Evolutionary conservation across 2,113 vertebrate species (phyloP).

Genomic region (Halichoerus grypus): DNA sequence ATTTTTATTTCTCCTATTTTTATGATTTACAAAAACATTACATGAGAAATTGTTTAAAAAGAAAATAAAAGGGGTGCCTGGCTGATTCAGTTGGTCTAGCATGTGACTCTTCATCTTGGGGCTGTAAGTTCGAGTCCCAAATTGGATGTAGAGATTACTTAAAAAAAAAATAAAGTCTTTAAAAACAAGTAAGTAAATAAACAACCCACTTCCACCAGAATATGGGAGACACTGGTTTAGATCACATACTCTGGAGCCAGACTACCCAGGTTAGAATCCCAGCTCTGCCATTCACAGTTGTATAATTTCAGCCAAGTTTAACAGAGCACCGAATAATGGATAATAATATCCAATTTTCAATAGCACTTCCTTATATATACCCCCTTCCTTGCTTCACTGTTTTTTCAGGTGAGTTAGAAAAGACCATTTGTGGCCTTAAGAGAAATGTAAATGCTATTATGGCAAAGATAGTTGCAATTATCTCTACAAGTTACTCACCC

Average conservation of each 20-base stretch:
- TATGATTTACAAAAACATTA: not conserved
- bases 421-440: not conserved
- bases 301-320: not conserved
- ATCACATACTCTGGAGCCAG: not conserved
- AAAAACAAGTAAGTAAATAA: not conserved
- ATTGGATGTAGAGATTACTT: not conserved
- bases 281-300: constrained; percentile 14
- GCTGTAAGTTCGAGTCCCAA: not conserved
- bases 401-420: constrained; percentile 17
- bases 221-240: not conserved
- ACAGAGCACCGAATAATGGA: not conserved
- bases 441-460: not conserved
- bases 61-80: not conserved
- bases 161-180: not conserved
- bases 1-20: not conserved
- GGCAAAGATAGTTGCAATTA: not conserved
- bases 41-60: not conserved
- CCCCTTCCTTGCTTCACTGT: not conserved
- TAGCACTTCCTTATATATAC: not conserved
- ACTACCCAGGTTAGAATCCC: not conserved
- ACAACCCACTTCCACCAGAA: not conserved
- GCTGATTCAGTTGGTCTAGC: not conserved
- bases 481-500: not conserved
- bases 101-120: not conserved
- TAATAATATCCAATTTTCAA: not conserved